Percentiles rank a stretch among this genome's conserved stretches.
phyloP scores from a whole-genome alignment of 2,888 invertebrate species.

The Drosophila rellima region DNA sequence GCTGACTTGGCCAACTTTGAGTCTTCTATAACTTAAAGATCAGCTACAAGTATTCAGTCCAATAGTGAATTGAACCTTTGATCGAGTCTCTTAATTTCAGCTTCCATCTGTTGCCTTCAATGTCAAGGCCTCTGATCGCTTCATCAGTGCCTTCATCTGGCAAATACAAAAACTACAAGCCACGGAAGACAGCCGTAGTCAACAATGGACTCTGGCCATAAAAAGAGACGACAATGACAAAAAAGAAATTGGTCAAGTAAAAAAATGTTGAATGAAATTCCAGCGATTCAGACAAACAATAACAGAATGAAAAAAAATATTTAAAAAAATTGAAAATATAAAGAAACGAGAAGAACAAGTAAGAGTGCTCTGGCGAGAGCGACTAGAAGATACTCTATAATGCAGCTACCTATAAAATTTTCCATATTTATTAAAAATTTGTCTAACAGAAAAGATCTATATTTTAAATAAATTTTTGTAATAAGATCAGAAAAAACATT shows the following conservation, averaged over 20 bases:
- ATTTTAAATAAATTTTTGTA: too few relatives aligned
- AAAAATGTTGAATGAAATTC: slow-evolving; percentile 77
- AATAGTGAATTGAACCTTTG: not conserved
- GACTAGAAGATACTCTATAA: slow-evolving; percentile 31
- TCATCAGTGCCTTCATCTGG: slow-evolving; percentile 55
- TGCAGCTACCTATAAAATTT: not conserved
- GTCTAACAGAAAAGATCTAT: too few relatives aligned
- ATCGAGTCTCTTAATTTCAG: not conserved
- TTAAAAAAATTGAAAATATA: slow-evolving; percentile 2
- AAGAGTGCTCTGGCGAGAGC: not conserved
- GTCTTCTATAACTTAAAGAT: not conserved
- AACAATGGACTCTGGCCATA: slow-evolving; percentile 54
- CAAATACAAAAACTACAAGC: slow-evolving; percentile 14
- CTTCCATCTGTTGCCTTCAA: slow-evolving; percentile 46
- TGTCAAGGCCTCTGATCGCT: slow-evolving; percentile 82
- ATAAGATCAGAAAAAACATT: too few relatives aligned
- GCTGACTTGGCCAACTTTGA: slow-evolving; percentile 7
- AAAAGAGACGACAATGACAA: slow-evolving; percentile 31
- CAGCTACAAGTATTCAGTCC: not conserved
- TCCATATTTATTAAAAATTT: too few relatives aligned
- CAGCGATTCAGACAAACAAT: slow-evolving; percentile 56
- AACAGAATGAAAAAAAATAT: slow-evolving; percentile 22
- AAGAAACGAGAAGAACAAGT: slow-evolving; percentile 39
- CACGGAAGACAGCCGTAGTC: slow-evolving; percentile 47
- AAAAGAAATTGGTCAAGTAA: slow-evolving; percentile 76